Evolutionary conservation across 1,140 invertebrate species (phyloP), one percentile per base, ranked within the genome.

Genomic region (Papilio dardanus): DNA sequence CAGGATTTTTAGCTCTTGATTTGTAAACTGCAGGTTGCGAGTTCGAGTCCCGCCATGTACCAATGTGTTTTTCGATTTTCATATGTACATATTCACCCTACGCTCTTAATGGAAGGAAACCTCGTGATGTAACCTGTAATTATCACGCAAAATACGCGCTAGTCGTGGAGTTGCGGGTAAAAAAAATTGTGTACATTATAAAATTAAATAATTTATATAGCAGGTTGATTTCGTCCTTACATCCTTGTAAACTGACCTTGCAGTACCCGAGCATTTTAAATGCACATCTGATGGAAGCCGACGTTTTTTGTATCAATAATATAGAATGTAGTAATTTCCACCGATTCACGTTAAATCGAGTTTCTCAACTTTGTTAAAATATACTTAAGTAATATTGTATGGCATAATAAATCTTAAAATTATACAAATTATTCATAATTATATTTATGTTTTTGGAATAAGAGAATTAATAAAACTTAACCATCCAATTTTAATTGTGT

Each of bases 191-290:
- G n/a, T 24, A 33, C 62, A 16, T 12, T n/a, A 35, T 8, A 33
- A 67, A 67, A 67, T 67, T 19, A 67, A 67, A 67, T 35, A 19
- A 33, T 35, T 33, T 67, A 67, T 67, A 35, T 68, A 40, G 33
- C 66, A 14, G 12, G 8, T 37, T 58, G 21, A 58, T 14, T 58
- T 58, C 12, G 66, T 68, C 66, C 66, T 68, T 68, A 21, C 66
- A 40, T 68, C 66, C 66, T 24, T 68, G 35, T 10, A 37, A 68
- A 21, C 33, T 68, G 66, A 68, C 66, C 66, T 68, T 68, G 66
- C 19, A 30, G 66, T 68, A 37, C n/a, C 19, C 35, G 66, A 19
- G 66, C 66, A 68, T 68, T 68, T 68, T 40, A 24, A 68, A 68
- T 68, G 35, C 66, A 40, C 19, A 19, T 37, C 33, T 68, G 66